These are phyloP conservation scores for Tenebrio molitor DNA, from an alignment of 1,140 invertebrate genomes.

Conservation along the genomic window DNA sequence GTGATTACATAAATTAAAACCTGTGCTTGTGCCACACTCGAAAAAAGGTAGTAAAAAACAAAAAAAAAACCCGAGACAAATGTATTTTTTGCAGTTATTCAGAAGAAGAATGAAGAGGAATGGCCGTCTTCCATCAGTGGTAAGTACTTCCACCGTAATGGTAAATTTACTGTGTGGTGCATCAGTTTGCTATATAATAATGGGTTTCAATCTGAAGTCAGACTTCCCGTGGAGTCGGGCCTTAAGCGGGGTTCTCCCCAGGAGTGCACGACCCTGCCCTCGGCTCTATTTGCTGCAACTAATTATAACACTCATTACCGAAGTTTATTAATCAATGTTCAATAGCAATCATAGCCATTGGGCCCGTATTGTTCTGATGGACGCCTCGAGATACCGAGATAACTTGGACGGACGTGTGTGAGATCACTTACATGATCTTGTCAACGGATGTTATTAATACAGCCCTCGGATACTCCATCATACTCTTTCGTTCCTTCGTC, in stretches of 20 bases:
- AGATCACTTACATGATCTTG: slow-evolving; percentile 41
- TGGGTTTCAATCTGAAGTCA: slow-evolving; percentile 30
- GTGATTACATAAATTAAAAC: too few relatives aligned
- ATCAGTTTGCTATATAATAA: slow-evolving; percentile 44
- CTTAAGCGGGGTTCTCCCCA: slow-evolving; percentile 44
- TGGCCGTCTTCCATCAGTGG: too few relatives aligned
- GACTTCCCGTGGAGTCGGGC: slow-evolving; percentile 35
- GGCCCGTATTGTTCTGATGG: slow-evolving; percentile 48
- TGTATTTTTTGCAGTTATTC: too few relatives aligned
- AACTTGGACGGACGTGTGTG: slow-evolving; percentile 34
- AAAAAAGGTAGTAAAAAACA: too few relatives aligned
- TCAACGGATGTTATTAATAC: slow-evolving; percentile 40
- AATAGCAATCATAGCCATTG: slow-evolving; percentile 60
- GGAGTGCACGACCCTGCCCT: slow-evolving; percentile 55
- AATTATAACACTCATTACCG: slow-evolving; percentile 66
- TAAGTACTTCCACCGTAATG: too few relatives aligned
- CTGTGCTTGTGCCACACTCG: too few relatives aligned
- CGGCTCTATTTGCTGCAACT: slow-evolving; percentile 58
- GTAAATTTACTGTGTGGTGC: slow-evolving; percentile 25
- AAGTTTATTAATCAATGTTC: slow-evolving; percentile 66
- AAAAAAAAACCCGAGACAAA: too few relatives aligned
- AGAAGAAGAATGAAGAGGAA: too few relatives aligned
- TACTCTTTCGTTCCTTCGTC: not conserved
- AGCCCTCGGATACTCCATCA: slow-evolving; percentile 40
- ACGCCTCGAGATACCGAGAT: slow-evolving; percentile 36